Conservation (phyloP, 2,888 invertebrate species). For the Agonopterix alstromeriana region DNA sequence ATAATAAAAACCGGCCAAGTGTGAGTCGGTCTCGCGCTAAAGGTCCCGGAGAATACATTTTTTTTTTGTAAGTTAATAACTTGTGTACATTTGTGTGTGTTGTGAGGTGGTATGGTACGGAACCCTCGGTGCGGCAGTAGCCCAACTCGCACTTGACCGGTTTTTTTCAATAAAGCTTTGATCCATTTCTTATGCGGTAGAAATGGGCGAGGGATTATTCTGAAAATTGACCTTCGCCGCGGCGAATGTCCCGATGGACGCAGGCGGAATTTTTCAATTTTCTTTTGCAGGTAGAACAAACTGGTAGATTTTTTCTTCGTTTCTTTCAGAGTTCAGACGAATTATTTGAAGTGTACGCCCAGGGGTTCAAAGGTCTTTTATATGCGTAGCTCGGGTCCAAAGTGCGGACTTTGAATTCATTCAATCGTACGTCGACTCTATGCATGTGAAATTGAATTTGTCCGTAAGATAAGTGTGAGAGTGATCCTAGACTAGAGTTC, state of each 20-base stretch:
- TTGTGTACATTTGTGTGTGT: no score
- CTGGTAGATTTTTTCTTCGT: constrained; percentile 44
- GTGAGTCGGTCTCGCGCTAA: no score
- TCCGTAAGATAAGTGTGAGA: constrained; percentile 58
- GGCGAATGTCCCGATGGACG: constrained; percentile 39
- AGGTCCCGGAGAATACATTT: no score
- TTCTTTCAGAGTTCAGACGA: constrained; percentile 48
- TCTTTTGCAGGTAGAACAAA: constrained; percentile 46
- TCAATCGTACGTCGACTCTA: constrained; percentile 72
- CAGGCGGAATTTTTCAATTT: constrained; percentile 64
- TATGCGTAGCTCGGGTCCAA: constrained; percentile 66
- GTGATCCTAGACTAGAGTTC: constrained; percentile 14
- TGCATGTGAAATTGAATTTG: constrained; percentile 75
- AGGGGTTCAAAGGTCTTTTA: constrained; percentile 66
- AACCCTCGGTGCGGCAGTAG: no score
- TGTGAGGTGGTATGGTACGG: no score
- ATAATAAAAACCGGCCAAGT: no score
- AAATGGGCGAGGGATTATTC: constrained; percentile 36
- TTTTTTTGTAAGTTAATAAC: no score
- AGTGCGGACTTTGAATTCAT: constrained; percentile 72
- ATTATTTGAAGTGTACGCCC: constrained; percentile 64
- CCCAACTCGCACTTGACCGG: no score
- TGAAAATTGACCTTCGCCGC: constrained; percentile 34
- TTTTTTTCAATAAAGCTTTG: constrained; percentile 14
- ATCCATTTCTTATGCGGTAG: constrained; percentile 20